These are phyloP conservation scores for Trachelus tabidus DNA, from an alignment of 2,888 invertebrate genomes.

Conservation along the genomic window DNA sequence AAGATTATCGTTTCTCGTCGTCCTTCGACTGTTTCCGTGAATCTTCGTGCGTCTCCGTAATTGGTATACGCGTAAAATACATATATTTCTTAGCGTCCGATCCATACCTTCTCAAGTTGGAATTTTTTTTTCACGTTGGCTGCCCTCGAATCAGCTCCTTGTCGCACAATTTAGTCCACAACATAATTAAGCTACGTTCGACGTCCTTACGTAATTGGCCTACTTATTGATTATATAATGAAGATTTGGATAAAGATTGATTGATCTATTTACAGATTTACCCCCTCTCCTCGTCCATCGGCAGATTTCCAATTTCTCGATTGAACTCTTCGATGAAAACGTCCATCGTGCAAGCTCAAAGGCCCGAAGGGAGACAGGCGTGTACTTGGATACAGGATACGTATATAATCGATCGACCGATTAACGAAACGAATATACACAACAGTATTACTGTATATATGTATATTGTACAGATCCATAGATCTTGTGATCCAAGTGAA, in stretches of 20 bases:
- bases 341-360: too few relatives aligned
- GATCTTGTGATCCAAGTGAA: background rate
- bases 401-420: background rate
- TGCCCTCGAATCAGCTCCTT: background rate
- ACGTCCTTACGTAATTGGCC: background rate
- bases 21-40: too few relatives aligned
- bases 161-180: too few relatives aligned
- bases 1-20: background rate
- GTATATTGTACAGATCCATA: background rate
- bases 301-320: too few relatives aligned
- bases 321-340: too few relatives aligned
- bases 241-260: background rate
- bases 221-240: background rate
- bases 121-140: background rate
- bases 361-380: too few relatives aligned
- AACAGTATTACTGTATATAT: background rate
- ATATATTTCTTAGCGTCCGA: background rate
- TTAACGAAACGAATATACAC: background rate
- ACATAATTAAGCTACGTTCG: background rate
- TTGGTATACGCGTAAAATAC: background rate
- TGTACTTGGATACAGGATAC: background rate
- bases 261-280: background rate
- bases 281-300: too few relatives aligned
- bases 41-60: background rate
- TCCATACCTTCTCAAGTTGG: background rate